These are phyloP conservation scores for Bufo bufo DNA, from an alignment of 2,113 vertebrate species.

Conservation along the genomic window DNA sequence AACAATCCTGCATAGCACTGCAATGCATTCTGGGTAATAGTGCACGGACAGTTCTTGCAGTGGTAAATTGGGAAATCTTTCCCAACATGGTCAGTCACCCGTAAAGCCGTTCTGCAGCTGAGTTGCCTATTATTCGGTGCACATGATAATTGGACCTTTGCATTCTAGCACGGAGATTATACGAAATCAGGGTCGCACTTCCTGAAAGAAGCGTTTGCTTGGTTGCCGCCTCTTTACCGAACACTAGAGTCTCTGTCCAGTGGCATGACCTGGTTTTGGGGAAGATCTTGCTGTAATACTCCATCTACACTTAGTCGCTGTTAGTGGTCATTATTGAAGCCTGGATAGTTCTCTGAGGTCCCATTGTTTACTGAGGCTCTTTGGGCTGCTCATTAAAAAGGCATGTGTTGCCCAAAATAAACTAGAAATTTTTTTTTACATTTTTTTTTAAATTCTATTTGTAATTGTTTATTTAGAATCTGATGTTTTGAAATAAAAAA, in stretches of 20 bases:
- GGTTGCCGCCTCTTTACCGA: background rate
- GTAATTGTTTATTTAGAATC: background rate
- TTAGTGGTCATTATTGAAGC: conserved; percentile 65
- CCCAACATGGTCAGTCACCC: conserved; percentile 16
- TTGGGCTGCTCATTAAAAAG: conserved; percentile 3
- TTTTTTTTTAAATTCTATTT: background rate
- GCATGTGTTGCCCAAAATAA: conserved; percentile 10
- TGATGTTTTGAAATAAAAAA: background rate
- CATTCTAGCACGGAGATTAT: conserved; percentile 14
- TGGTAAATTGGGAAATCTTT: conserved; percentile 3
- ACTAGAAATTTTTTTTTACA: background rate
- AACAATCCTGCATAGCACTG: conserved; percentile 5
- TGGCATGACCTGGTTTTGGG: conserved; percentile 62
- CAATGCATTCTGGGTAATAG: background rate
- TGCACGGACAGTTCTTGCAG: background rate
- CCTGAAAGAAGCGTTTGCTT: background rate
- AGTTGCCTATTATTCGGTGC: background rate
- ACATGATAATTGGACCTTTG: conserved; percentile 57
- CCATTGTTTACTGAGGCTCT: conserved; percentile 48
- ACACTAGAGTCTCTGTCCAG: conserved; percentile 24
- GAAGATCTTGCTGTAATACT: conserved; percentile 62
- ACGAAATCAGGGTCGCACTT: conserved; percentile 13
- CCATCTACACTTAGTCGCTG: conserved; percentile 60
- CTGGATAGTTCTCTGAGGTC: conserved; percentile 66
- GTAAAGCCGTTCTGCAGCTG: background rate